phyloP scores from a whole-genome alignment of 1,140 invertebrate species.

The Dendroctonus valens region DNA sequence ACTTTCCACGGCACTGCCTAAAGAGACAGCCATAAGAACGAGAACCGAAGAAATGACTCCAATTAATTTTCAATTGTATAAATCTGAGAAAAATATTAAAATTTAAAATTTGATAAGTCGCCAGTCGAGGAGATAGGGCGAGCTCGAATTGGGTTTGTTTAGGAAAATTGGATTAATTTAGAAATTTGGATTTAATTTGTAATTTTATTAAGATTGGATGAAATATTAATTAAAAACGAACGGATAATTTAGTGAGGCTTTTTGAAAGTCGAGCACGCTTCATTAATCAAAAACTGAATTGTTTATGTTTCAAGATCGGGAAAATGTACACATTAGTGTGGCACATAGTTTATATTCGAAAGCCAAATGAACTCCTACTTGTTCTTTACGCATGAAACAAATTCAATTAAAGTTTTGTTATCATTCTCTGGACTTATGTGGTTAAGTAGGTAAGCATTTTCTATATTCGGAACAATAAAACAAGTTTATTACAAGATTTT shows the following conservation, averaged over 20 bases:
- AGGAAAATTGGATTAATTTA: constrained; percentile 31
- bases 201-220: constrained; percentile 26
- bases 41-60: constrained; percentile 48
- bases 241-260: constrained; percentile 6
- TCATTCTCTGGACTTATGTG: too few relatives aligned
- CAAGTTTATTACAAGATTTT: too few relatives aligned
- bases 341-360: too few relatives aligned
- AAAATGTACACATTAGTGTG: too few relatives aligned
- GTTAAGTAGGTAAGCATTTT: too few relatives aligned
- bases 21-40: constrained; percentile 26
- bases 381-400: too few relatives aligned
- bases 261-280: constrained; percentile 1
- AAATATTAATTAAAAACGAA: constrained; percentile 22
- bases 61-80: constrained; percentile 48
- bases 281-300: too few relatives aligned
- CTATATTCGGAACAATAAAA: too few relatives aligned
- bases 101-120: constrained; percentile 38
- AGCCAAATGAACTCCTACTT: too few relatives aligned
- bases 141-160: constrained; percentile 31
- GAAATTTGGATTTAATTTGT: constrained; percentile 31
- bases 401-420: too few relatives aligned
- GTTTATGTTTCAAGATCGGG: too few relatives aligned
- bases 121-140: constrained; percentile 19
- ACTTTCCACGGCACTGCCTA: constrained; percentile 4
- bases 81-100: constrained; percentile 44